Evolutionary conservation across 2,113 vertebrate species (phyloP), one percentile per base, ranked within the genome.

Genomic region (Cyrtonyx montezumae): DNA sequence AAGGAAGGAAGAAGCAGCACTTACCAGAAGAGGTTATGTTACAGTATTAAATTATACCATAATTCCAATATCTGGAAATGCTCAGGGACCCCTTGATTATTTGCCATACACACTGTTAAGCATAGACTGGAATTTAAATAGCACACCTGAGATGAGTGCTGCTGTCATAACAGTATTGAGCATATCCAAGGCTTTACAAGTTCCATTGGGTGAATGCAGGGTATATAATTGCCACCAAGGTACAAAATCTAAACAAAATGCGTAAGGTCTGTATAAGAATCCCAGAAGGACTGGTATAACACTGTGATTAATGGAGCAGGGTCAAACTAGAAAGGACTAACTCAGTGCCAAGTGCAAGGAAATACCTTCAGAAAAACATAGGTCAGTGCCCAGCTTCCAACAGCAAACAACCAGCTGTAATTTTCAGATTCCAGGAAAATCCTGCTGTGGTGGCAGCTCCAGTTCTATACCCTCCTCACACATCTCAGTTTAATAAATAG

Each of bases 121-220:
- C 2, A 0, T 0, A 77, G 32, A 59, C 5, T 1, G 0, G 7
- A 46, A 56, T 5, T 56, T 30, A 46, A 7, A 61, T 4, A 28
- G 59, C 42, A 55, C 3, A 3, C 32, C 5, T 85, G 53, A 8
- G 2, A 32, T 53, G 6, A 4, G 22, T 82, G 10, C 2, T 74
- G 8, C 8, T 87, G 65, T 74, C 46, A 65, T 67, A 46, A 67
- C 13, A 23, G 23, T 23, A 67, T 11, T 9, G 65, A 67, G 20
- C 20, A 32, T 21, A 23, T 23, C 43, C 21, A 67, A 43, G 40
- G 28, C 28, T 66, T 66, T 66, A 12, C 63, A 32, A n/a, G 14
- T 21, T n/a, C 9, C 6, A n/a, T 7, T n/a, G 30, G 42, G 30
- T n/a, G 43, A 67, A 23, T 23, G 22, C n/a, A 67, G 45, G 43